These are phyloP conservation scores for Cyclura pinguis DNA, from an alignment of 2,797 vertebrate genomes.

Conservation along the genomic window DNA sequence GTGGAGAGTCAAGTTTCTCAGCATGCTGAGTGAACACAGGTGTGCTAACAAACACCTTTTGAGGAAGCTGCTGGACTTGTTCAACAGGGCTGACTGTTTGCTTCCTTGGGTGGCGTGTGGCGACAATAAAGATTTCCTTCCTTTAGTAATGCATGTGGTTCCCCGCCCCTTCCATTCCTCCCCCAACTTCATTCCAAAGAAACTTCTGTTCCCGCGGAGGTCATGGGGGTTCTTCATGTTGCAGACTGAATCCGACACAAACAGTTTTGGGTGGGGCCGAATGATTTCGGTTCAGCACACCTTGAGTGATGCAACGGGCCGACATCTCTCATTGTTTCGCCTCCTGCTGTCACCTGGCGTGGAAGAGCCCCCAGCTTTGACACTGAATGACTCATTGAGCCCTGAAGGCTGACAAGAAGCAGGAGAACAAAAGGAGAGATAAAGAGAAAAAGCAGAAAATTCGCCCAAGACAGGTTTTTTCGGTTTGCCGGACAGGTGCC, in stretches of 20 bases:
- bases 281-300: neutral
- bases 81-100: neutral
- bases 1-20: conserved; percentile 29
- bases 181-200: neutral
- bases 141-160: neutral
- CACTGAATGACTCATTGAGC: conserved; percentile 56
- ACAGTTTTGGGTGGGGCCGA: neutral
- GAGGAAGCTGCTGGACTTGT: neutral
- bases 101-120: neutral
- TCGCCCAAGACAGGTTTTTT: neutral
- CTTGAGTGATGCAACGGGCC: neutral
- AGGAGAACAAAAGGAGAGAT: conserved; percentile 16
- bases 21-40: neutral
- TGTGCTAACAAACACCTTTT: conserved; percentile 9
- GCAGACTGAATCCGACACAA: neutral
- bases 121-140: neutral
- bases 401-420: neutral
- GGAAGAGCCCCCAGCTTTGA: conserved; percentile 33
- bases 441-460: neutral
- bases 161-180: neutral
- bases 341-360: conserved; percentile 13
- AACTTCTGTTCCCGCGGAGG: neutral
- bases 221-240: neutral
- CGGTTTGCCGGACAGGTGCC: neutral
- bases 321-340: neutral